Evolutionary conservation across 2,113 vertebrate genomes (phyloP).

Genomic region (Glaucidium brasilianum): DNA sequence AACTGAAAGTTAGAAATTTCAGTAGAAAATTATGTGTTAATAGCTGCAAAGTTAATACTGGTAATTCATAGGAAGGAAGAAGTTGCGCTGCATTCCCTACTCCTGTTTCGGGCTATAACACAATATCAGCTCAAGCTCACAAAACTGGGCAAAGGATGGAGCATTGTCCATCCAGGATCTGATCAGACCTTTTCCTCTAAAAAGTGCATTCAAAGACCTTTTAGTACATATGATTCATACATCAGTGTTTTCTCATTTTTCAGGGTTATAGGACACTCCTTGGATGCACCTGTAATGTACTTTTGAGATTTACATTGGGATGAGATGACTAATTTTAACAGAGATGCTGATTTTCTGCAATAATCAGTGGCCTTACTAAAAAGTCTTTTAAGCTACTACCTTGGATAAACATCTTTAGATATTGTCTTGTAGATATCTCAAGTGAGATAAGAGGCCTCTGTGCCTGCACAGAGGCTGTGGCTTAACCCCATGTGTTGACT

Average conservation of each 20-base stretch:
- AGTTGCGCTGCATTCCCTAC: fast-evolving
- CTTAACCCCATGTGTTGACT: background rate
- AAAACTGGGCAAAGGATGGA: background rate
- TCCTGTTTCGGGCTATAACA: background rate
- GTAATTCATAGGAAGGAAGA: background rate
- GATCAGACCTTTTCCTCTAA: background rate
- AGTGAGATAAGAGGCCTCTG: background rate
- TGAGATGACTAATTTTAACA: background rate
- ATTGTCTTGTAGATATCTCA: background rate
- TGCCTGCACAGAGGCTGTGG: background rate
- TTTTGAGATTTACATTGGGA: background rate
- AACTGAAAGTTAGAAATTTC: background rate
- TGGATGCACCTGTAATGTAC: background rate
- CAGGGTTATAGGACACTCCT: background rate
- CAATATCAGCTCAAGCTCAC: background rate
- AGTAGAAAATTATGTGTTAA: background rate
- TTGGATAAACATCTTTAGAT: background rate
- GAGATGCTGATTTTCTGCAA: background rate
- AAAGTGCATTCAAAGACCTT: background rate
- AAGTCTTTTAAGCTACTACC: background rate
- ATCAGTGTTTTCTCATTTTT: background rate
- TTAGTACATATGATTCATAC: background rate
- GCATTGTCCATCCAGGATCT: background rate
- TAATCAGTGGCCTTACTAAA: background rate
- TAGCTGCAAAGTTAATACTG: background rate